Evolutionary conservation across 1,140 invertebrate genomes (phyloP).

Genomic region (Orchesella cincta): DNA sequence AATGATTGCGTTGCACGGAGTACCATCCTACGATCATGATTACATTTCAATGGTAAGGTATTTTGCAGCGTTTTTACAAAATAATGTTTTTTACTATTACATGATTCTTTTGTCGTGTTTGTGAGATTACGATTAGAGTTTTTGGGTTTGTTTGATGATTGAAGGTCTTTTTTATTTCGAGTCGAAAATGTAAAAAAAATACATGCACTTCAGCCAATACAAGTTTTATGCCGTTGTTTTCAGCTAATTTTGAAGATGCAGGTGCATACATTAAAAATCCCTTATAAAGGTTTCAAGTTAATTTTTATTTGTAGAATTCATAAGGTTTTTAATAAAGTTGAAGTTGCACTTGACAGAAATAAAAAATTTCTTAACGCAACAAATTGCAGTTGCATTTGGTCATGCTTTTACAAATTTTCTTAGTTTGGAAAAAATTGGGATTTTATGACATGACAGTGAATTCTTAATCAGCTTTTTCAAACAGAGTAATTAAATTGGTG

Average conservation of each 20-base stretch:
- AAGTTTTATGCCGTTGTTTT: background rate
- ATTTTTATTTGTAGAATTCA: background rate
- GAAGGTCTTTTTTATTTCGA: background rate
- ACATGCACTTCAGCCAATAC: background rate
- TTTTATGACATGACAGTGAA: constrained; percentile 2
- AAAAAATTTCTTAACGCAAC: background rate
- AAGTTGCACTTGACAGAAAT: background rate
- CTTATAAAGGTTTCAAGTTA: background rate
- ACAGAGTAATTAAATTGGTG: constrained; percentile 19
- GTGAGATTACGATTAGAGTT: constrained; percentile 7
- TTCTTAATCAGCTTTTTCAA: constrained; percentile 4
- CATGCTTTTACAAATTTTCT: background rate
- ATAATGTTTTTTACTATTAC: background rate
- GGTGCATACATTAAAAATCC: background rate
- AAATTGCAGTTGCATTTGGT: background rate
- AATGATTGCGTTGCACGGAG: background rate
- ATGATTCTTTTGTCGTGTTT: constrained; percentile 19
- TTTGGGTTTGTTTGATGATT: constrained; percentile 13
- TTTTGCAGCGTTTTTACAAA: constrained; percentile 2
- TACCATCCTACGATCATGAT: background rate
- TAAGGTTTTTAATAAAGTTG: background rate
- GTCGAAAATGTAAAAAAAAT: background rate
- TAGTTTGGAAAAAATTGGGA: constrained; percentile 13
- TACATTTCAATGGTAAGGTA: background rate
- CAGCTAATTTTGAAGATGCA: background rate